Percentiles rank a stretch among this genome's conserved stretches.
Conservation (phyloP, 2,888 invertebrate genomes). For the Leptinotarsa juncta region DNA sequence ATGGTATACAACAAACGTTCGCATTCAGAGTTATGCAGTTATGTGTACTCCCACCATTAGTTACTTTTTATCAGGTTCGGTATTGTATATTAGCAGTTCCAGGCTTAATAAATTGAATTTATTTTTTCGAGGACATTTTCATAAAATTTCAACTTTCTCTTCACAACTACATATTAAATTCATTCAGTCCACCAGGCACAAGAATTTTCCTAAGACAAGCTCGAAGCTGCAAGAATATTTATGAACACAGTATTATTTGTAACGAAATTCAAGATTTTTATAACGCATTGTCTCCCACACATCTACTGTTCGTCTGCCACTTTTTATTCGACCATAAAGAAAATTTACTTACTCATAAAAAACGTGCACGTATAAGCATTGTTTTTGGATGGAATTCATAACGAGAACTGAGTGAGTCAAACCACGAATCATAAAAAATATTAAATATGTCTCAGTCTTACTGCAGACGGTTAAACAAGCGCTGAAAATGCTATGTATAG, state of each 20-base stretch:
- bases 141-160: not conserved
- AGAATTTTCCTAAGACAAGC: not conserved
- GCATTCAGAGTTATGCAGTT: too few species aligned
- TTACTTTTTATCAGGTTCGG: too few species aligned
- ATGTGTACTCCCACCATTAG: too few species aligned
- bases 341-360: constrained; percentile 43
- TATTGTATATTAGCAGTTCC: too few species aligned
- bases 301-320: constrained; percentile 38
- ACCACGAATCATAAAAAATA: not conserved
- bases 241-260: constrained; percentile 38
- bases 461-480: not conserved
- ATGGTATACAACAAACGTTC: too few species aligned
- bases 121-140: not conserved
- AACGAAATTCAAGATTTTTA: constrained; percentile 44
- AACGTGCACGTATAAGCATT: constrained; percentile 25
- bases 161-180: not conserved
- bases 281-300: constrained; percentile 45
- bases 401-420: constrained; percentile 2
- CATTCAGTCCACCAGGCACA: not conserved
- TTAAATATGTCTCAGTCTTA: not conserved
- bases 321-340: constrained; percentile 45
- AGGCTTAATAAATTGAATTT: not conserved
- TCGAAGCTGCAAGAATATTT: constrained; percentile 32
- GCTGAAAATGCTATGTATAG: not conserved
- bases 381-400: constrained; percentile 22